Conservation (phyloP, 2,113 vertebrate genomes). For the Ctenomys sociabilis region DNA sequence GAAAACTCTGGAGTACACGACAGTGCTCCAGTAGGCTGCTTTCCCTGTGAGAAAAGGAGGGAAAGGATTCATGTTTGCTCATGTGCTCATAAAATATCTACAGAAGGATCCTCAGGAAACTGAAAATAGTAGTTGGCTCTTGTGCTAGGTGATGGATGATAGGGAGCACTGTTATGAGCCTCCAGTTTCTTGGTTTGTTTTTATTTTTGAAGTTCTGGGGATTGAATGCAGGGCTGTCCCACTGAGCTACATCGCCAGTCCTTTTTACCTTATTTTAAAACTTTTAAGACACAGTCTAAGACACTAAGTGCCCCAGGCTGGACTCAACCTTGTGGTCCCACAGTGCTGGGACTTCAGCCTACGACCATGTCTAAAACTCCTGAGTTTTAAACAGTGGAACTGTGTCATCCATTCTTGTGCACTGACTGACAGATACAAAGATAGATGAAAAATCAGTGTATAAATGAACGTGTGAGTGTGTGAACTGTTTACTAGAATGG, state of each 20-base stretch:
- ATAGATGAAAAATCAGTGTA: not conserved
- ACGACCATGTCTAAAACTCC: not conserved
- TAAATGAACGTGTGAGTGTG: not conserved
- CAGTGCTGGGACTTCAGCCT: not conserved
- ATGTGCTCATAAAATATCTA: not conserved
- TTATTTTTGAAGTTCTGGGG: not conserved
- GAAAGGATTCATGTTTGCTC: not conserved
- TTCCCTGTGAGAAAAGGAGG: not conserved
- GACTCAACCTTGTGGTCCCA: not conserved
- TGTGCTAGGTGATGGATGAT: not conserved
- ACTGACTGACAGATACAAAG: not conserved
- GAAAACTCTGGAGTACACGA: not conserved
- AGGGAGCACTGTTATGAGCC: not conserved
- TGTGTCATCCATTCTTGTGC: not conserved
- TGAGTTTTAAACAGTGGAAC: constrained; percentile 9
- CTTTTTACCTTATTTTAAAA: not conserved
- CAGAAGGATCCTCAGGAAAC: not conserved
- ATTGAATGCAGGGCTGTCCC: not conserved
- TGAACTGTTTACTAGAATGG: too few species aligned
- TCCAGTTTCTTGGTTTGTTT: not conserved
- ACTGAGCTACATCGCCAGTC: not conserved
- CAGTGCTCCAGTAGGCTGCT: too few species aligned
- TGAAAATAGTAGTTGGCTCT: not conserved
- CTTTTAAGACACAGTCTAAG: not conserved
- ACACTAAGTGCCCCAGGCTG: not conserved